Evolutionary conservation across 2,888 invertebrate genomes (phyloP), one percentile per base, ranked within the genome.

Genomic region (Cerastoderma edule): DNA sequence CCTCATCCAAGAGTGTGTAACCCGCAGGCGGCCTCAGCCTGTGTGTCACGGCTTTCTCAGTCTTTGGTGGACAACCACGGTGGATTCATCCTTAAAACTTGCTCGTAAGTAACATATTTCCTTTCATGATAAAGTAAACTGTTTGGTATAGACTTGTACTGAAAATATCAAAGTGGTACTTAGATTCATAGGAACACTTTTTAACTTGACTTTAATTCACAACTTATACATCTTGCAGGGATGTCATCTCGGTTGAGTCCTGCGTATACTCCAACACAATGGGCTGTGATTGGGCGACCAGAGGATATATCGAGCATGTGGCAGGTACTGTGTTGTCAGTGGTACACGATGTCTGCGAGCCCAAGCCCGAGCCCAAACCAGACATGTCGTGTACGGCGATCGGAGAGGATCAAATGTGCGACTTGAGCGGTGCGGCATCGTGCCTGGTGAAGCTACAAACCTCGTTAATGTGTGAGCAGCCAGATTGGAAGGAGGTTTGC

Each of bases 21-120:
- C 19, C 60, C 75, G 13, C 19, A 56, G 24, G 27, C 10, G 32
- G 78, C 75, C 8, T 32, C 75, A 22, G 54, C 32, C 10, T 78
- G 81, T 71, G 27, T 72, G 1, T 19, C 35, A 0, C 64, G 75
- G 16, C 22, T 78, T 19, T 65, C 53, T 0, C 39, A 35, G 16
- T 32, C 54, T 1, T 24, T 74, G 4, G n/a, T 77, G 0, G 39
- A 67, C 2, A 54, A 71, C n/a, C 39, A 67, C 54, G 44, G 68
- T 33, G 66, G 65, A 1, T 67, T 57, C 33, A 56, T 65, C 22
- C 32, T 70, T 30, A 46, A 48, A 1, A 28, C 65, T 22, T 80
- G 80, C 70, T 80, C 76, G 80, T 80, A 75, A 80, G 80, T 80
- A n/a, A n/a, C n/a, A n/a, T n/a, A n/a, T n/a, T n/a, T n/a, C n/a